A percentile compares a stretch with the other conserved stretches of the same genome.
phyloP scores from a whole-genome alignment of 2,888 invertebrate genomes.

The Standfussiana lucernea region DNA sequence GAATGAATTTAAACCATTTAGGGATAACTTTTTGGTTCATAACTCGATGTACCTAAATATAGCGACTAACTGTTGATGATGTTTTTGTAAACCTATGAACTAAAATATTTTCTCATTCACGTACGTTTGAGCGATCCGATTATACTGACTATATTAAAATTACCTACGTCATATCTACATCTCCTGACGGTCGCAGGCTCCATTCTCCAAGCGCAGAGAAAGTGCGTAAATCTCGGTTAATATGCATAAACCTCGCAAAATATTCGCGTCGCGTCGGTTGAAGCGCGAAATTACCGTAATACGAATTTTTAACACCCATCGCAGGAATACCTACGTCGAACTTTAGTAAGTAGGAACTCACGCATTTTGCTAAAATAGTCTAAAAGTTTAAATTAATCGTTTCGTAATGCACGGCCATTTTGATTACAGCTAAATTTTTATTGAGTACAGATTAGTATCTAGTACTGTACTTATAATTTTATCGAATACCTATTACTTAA shows the following conservation, averaged over 20 bases:
- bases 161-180: background rate
- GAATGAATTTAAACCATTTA: background rate
- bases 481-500: no score
- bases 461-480: no score
- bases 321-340: background rate
- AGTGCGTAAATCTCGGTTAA: background rate
- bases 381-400: background rate
- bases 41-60: background rate
- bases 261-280: background rate
- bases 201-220: background rate
- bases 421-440: no score
- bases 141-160: background rate
- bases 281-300: slow-evolving; percentile 2
- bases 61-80: background rate
- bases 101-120: no score
- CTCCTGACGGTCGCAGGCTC: background rate
- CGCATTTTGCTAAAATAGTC: background rate
- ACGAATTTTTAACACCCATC: slow-evolving; percentile 7
- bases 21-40: background rate
- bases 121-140: background rate
- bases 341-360: background rate
- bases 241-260: slow-evolving; percentile 1
- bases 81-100: background rate
- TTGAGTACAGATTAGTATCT: no score
- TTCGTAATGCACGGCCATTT: background rate